Evolutionary conservation across 1,140 invertebrate species (phyloP).

Genomic region (Drosophila willistoni): DNA sequence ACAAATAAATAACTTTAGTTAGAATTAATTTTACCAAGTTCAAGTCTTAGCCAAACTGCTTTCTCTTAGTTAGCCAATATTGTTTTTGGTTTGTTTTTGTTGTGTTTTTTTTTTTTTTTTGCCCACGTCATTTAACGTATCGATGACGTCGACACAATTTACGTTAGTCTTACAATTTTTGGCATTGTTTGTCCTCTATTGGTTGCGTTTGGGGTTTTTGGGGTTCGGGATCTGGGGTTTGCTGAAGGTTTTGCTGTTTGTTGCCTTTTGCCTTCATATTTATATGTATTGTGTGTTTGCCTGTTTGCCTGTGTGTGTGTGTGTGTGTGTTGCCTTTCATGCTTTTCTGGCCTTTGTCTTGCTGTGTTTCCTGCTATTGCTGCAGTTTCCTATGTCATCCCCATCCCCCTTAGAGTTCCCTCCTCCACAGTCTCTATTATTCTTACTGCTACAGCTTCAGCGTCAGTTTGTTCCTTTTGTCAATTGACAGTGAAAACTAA

Average conservation of each 20-base stretch:
- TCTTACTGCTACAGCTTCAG: background rate
- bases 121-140: constrained; percentile 65
- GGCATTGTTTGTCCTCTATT: constrained; percentile 55
- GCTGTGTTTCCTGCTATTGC: constrained; percentile 58
- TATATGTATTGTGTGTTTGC: constrained; percentile 33
- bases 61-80: background rate
- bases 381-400: constrained; percentile 49
- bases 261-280: constrained; percentile 21
- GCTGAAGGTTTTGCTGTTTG: constrained; percentile 40
- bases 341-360: constrained; percentile 52
- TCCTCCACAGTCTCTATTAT: constrained; percentile 22
- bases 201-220: background rate
- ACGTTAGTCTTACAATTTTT: constrained; percentile 52
- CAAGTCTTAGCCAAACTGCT: background rate
- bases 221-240: background rate
- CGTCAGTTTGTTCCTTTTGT: constrained; percentile 42
- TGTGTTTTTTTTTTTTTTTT: constrained; percentile 1
- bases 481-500: constrained; percentile 82
- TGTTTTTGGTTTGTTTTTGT: no score
- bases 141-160: constrained; percentile 76
- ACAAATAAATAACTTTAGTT: no score
- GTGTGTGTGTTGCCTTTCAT: constrained; percentile 23
- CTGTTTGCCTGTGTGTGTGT: constrained; percentile 18
- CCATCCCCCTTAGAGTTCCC: no score
- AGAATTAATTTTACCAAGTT: no score